Base-by-base conservation (phyloP, 2,888 invertebrate genomes). In the Syritta pipiens region DNA sequence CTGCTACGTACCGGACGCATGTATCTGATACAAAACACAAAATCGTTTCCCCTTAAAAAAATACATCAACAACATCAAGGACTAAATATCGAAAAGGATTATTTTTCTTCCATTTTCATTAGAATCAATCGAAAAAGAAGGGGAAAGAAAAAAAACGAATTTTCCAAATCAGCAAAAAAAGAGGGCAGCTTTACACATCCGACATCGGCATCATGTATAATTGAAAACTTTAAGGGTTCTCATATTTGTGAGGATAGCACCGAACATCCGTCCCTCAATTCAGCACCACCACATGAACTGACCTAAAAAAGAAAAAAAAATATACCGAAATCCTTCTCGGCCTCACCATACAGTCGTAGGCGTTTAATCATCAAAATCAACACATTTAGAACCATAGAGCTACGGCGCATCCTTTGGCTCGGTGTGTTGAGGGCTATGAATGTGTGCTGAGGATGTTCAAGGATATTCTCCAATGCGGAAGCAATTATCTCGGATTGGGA, bases 331-430 rank as follows among this genome's bases (percentile, higher is more conserved):
- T n/a, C n/a, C n/a, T n/a, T n/a, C n/a, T n/a, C n/a, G n/a, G n/a
- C 14, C 44, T 17, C 35, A 12, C 19, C 28, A 37, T 17, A 17
- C 7, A 17, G 10, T 40, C 40, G 20, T 51, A 49, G 40, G 28
- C 24, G 40, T 63, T 63, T 53, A 63, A 63, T 63, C 63, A 63
- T 53, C 51, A 44, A 63, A 63, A 63, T 63, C 63, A 63, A 63
- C 63, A 51, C 51, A 24, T 30, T 53, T 22, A 42, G 9, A 46
- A 12, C 24, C 22, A 63, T 40, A 9, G 22, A 28, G 40, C 7
- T 40, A 14, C 7, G 24, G 20, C 19, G 12, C 17, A 10, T 40
- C n/a, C n/a, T n/a, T n/a, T n/a, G n/a, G n/a, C n/a, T n/a, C n/a
- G n/a, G n/a, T n/a, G n/a, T n/a, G n/a, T n/a, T n/a, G n/a, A n/a